Evolutionary conservation across 1,140 invertebrate species (phyloP), one percentile per base, ranked within the genome.

Genomic region (Nixonia krombeini): DNA sequence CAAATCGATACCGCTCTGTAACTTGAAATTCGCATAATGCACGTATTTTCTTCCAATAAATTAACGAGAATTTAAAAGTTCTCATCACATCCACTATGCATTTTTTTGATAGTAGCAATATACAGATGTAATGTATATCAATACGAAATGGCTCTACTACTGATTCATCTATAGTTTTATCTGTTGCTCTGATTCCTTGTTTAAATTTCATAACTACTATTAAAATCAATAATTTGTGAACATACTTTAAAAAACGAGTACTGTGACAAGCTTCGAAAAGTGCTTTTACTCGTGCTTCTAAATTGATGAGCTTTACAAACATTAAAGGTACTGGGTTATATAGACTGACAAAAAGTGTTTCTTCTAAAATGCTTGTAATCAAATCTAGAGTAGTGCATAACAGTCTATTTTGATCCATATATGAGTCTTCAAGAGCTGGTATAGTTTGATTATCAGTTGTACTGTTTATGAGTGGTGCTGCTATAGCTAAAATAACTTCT

Each of bases 351-450:
- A 84, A 85, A 1, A 81, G 35, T 6, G 79, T 76, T 18, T 85
- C 82, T n/a, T 86, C 82, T 3, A 85, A 37, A 9, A 86, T 81
- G 17, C 59, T 78, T 0, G 76, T 81, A 9, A 86, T 26, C 13
- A 90, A 57, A 59, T 87, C 85, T 15, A 90, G 38, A 0, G 87
- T 86, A 0, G 87, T 82, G 4, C 85, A 82, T 0, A 89, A 67
- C 21, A 86, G 79, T 26, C 85, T 82, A 45, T 88, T 81, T 53
- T 89, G 76, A 16, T 86, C 80, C 31, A 85, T 74, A 70, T 87
- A 87, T 16, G 85, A 84, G 10, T 88, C 85, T 66, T 85, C 81
- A 1, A 84, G 50, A 42, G 78, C 23, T 62, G 75, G 62, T 0
- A 66, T 55, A 9, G 53, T 7, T 51, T 79, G 74, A 3, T 74